A percentile compares a stretch with the other conserved stretches of the same genome.
Evolutionary conservation across 2,888 invertebrate species (phyloP).

Genomic region (Scaptomyza reducta): DNA sequence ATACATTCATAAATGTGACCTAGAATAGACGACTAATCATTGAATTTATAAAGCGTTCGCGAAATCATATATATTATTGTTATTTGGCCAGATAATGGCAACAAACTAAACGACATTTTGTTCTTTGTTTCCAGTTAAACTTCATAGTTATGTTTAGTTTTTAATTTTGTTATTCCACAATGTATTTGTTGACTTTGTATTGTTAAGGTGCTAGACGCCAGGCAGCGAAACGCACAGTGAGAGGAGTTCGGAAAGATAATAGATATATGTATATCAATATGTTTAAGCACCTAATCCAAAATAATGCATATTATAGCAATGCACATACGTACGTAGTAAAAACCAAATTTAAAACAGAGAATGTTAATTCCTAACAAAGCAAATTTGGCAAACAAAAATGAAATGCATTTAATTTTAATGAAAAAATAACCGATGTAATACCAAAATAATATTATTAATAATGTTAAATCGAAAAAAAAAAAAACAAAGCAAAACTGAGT

Average conservation of each 20-base stretch:
- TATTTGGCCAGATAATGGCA: slow-evolving; percentile 32
- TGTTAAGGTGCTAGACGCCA: slow-evolving; percentile 39
- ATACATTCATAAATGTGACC: slow-evolving; percentile 29
- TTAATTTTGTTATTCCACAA: slow-evolving; percentile 58
- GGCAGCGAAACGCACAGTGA: slow-evolving; percentile 25
- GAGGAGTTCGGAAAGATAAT: slow-evolving; percentile 25
- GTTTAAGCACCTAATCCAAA: slow-evolving; percentile 64
- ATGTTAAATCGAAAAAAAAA: slow-evolving; percentile 41
- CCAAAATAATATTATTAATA: slow-evolving; percentile 31
- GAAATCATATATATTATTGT: slow-evolving; percentile 38
- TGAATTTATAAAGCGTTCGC: slow-evolving; percentile 40
- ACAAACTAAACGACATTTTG: slow-evolving; percentile 35
- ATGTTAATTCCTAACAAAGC: slow-evolving; percentile 62
- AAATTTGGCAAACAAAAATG: slow-evolving; percentile 14
- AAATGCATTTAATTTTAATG: slow-evolving; percentile 55
- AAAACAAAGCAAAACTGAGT: slow-evolving; percentile 49
- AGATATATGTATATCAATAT: slow-evolving; percentile 66
- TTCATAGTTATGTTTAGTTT: slow-evolving; percentile 34
- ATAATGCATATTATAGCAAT: slow-evolving; percentile 61
- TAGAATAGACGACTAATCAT: slow-evolving; percentile 39
- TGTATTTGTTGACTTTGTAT: slow-evolving; percentile 61
- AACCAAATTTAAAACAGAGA: slow-evolving; percentile 30
- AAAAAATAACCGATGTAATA: slow-evolving; percentile 13
- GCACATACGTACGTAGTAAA: slow-evolving; percentile 62
- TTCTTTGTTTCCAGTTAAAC: slow-evolving; percentile 37